Evolutionary conservation across 2,888 invertebrate genomes (phyloP).

Genomic region (Leptinotarsa juncta): DNA sequence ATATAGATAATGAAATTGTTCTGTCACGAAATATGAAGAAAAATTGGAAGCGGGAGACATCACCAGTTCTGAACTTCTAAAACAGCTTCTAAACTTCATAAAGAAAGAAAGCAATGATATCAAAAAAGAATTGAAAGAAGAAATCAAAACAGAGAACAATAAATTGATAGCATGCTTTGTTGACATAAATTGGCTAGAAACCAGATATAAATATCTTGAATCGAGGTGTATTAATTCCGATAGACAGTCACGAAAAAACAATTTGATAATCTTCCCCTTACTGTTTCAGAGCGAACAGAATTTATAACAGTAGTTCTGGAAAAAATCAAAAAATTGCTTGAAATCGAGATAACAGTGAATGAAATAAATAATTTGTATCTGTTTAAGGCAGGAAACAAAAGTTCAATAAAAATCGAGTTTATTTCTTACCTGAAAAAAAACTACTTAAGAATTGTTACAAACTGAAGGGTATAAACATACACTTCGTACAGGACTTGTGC

Average conservation of each 20-base stretch:
- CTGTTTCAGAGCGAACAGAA: background rate
- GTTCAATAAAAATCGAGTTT: conserved; percentile 24
- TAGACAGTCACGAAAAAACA: conserved; percentile 8
- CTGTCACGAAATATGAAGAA: conserved; percentile 4
- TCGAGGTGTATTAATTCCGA: background rate
- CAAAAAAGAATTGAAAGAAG: background rate
- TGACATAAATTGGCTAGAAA: background rate
- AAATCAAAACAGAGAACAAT: background rate
- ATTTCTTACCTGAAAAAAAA: conserved; percentile 20
- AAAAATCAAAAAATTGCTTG: conserved; percentile 17
- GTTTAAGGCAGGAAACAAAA: background rate
- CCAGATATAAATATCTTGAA: conserved; percentile 1
- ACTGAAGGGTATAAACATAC: conserved; percentile 19
- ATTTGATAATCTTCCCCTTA: background rate
- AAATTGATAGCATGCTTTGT: background rate
- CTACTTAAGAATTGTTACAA: conserved; percentile 21
- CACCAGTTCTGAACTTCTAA: background rate
- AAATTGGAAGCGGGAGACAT: background rate
- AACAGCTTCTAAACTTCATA: background rate
- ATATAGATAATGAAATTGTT: background rate
- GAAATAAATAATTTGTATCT: conserved; percentile 26
- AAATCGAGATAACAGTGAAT: conserved; percentile 5
- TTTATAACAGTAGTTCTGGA: background rate
- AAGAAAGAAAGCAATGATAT: background rate
- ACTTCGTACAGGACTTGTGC: background rate